Evolutionary conservation across 2,888 invertebrate genomes (phyloP).

Genomic region (Aquatica leii): DNA sequence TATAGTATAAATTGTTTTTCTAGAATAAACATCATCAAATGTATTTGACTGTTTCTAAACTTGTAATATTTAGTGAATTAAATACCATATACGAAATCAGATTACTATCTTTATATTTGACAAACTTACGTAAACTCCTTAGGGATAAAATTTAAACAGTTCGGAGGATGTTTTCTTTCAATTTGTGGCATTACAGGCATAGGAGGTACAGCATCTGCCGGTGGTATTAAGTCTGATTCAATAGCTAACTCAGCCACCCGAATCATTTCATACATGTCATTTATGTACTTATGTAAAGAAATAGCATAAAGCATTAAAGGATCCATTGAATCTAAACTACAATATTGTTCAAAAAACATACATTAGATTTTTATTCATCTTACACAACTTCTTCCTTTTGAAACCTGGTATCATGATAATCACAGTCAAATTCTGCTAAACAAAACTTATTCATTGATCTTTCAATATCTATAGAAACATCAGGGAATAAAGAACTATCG

Average conservation of each 20-base stretch:
- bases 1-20: too few species aligned
- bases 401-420: conserved; percentile 39
- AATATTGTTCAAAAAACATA: neutral
- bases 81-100: too few species aligned
- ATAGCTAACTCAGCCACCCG: conserved; percentile 52
- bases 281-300: conserved; percentile 55
- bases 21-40: too few species aligned
- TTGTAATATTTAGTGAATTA: too few species aligned
- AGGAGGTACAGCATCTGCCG: conserved; percentile 51
- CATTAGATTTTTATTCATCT: conserved; percentile 23
- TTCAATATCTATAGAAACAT: conserved; percentile 54
- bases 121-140: conserved; percentile 49
- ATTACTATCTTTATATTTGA: too few species aligned
- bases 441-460: conserved; percentile 54
- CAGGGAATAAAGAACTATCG: conserved; percentile 42
- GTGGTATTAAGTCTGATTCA: conserved; percentile 53
- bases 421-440: conserved; percentile 51
- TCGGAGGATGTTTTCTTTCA: conserved; percentile 46
- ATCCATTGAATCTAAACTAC: conserved; percentile 54
- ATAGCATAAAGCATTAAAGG: conserved; percentile 55
- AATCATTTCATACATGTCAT: conserved; percentile 54
- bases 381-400: conserved; percentile 46
- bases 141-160: conserved; percentile 53
- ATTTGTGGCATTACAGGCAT: conserved; percentile 52
- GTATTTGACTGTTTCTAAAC: too few species aligned